Conservation (phyloP, 1,140 invertebrate genomes). For the Drosophila nigromelanica region DNA sequence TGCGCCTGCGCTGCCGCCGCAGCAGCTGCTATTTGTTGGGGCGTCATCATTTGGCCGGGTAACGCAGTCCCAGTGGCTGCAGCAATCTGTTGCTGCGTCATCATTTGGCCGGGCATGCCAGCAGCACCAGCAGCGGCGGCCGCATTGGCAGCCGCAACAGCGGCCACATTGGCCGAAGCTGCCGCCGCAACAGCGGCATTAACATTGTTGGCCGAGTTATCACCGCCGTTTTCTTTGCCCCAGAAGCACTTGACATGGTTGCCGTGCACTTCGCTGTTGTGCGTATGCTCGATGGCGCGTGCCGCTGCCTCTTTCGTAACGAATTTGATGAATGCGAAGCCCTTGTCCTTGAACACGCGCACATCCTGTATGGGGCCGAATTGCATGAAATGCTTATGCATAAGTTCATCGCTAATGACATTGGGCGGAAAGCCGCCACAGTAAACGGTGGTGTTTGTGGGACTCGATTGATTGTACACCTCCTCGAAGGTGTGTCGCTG, state of each 20-base stretch:
- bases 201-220: conserved; percentile 77
- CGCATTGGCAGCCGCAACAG: conserved; percentile 72
- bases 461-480: conserved; percentile 98
- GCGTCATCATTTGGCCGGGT: conserved; percentile 78
- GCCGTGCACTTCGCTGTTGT: conserved; percentile 98
- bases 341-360: conserved; percentile 99
- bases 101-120: conserved; percentile 74
- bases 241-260: conserved; percentile 99
- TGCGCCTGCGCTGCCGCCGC: conserved; percentile 84
- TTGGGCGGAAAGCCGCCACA: conserved; percentile 97
- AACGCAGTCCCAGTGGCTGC: conserved; percentile 76
- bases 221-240: conserved; percentile 93
- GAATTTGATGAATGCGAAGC: conserved; percentile 99
- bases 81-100: conserved; percentile 74
- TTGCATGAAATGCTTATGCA: conserved; percentile 96
- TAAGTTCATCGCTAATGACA: conserved; percentile 96
- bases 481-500: conserved; percentile 88
- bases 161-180: conserved; percentile 71
- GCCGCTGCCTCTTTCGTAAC: conserved; percentile 98
- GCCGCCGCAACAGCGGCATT: conserved; percentile 72
- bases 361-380: conserved; percentile 98
- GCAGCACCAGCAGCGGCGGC: conserved; percentile 70
- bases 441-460: conserved; percentile 99
- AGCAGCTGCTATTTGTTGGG: conserved; percentile 71
- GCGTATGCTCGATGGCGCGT: conserved; percentile 97